Conservation (phyloP, 2,113 vertebrate genomes). For the Syngnathus typhle region DNA sequence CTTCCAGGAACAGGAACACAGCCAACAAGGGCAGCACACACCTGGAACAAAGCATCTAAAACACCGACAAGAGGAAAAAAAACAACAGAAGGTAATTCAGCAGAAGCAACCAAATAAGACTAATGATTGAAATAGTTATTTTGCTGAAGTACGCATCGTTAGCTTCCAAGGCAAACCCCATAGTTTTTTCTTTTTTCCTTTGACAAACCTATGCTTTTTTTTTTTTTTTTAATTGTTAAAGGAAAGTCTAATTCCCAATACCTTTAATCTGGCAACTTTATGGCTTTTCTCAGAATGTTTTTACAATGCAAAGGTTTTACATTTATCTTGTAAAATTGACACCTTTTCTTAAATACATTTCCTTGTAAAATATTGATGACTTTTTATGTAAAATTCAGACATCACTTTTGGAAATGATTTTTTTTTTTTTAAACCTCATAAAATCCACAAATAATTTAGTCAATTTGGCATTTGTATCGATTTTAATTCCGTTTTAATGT, state of each 20-base stretch:
- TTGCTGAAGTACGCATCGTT: no score
- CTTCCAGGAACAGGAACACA: constrained; percentile 48
- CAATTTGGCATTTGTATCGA: neutral
- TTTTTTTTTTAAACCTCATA: neutral
- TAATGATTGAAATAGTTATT: no score
- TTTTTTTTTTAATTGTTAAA: no score
- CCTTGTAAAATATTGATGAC: neutral
- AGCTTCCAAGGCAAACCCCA: no score
- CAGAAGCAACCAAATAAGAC: neutral
- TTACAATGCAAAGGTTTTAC: no score
- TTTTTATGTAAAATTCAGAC: neutral
- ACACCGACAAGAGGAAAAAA: neutral
- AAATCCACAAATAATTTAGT: neutral
- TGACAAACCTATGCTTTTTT: no score
- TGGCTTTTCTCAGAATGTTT: no score
- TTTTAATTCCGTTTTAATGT: neutral
- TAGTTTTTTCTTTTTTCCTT: no score
- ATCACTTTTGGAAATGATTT: neutral
- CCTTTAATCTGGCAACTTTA: no score
- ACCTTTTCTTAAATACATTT: neutral
- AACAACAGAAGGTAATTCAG: neutral
- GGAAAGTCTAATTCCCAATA: no score
- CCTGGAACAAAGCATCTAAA: constrained; percentile 64
- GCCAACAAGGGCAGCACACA: constrained; percentile 54
- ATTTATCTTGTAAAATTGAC: neutral